These are phyloP conservation scores for Drepana arcuata DNA, from an alignment of 1,140 invertebrate species.

Conservation along the genomic window DNA sequence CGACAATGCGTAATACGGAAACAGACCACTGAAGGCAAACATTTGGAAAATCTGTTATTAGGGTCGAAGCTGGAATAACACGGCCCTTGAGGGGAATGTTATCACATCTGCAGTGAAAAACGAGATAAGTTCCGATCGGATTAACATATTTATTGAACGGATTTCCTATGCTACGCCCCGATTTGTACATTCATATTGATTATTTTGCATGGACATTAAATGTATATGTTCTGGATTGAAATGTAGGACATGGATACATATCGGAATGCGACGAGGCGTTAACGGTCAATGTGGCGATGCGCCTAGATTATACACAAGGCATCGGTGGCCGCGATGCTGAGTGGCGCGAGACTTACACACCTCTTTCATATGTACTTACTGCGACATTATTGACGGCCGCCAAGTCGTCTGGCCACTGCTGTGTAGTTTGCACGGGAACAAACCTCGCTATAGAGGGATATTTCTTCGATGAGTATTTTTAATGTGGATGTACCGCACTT, in stretches of 20 bases:
- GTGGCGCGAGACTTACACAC: conserved; percentile 29
- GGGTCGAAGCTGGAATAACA: no score
- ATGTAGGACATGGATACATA: conserved; percentile 27
- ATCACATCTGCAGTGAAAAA: conserved; percentile 2
- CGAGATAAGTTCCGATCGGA: neutral
- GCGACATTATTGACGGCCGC: no score
- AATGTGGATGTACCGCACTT: no score
- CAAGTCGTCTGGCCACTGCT: no score
- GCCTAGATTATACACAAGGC: conserved; percentile 11
- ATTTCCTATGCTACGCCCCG: conserved; percentile 7
- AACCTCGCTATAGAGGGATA: no score
- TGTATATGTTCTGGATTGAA: conserved; percentile 18
- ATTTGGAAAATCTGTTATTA: no score
- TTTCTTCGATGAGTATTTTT: no score
- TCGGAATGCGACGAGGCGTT: conserved; percentile 34
- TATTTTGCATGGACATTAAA: conserved; percentile 16
- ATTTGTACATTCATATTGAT: conserved; percentile 9
- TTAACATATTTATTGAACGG: conserved; percentile 6
- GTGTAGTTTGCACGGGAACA: no score
- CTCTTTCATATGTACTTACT: conserved; percentile 1
- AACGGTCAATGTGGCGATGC: conserved; percentile 22
- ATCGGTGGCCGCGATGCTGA: conserved; percentile 37
- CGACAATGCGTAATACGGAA: no score
- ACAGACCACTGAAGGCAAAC: no score
- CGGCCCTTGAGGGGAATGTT: no score